Conservation (phyloP, 2,888 invertebrate genomes). For the Orchestes rusci region DNA sequence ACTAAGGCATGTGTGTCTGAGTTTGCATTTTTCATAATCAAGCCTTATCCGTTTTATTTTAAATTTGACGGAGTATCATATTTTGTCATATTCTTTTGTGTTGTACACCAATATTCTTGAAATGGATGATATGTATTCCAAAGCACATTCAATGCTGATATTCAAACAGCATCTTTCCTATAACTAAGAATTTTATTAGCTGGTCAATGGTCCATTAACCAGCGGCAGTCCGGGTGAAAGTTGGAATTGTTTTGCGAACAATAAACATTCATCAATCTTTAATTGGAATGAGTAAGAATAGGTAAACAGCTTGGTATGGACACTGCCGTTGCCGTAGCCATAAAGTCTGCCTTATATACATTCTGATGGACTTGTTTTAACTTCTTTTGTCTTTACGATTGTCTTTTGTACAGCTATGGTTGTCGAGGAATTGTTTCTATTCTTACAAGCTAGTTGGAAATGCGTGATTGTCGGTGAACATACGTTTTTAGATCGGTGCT, state of each 20-base stretch:
- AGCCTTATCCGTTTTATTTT: no score
- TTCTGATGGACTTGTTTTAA: slow-evolving; percentile 40
- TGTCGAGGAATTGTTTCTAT: slow-evolving; percentile 26
- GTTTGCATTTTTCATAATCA: no score
- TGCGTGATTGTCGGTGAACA: slow-evolving; percentile 8
- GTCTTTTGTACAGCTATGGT: slow-evolving; percentile 32
- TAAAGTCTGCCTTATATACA: slow-evolving; percentile 42
- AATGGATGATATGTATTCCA: no score
- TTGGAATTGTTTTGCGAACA: slow-evolving; percentile 42
- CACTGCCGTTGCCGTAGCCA: slow-evolving; percentile 35
- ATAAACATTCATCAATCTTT: slow-evolving; percentile 45
- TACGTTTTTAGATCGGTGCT: no score
- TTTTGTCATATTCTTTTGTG: no score
- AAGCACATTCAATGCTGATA: no score
- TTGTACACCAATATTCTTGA: no score
- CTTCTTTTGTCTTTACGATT: slow-evolving; percentile 42
- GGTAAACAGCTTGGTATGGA: slow-evolving; percentile 41
- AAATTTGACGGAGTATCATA: no score
- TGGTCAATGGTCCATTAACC: slow-evolving; percentile 18
- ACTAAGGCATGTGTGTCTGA: no score
- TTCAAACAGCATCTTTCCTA: no score
- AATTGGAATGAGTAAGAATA: slow-evolving; percentile 46
- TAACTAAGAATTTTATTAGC: slow-evolving; percentile 11
- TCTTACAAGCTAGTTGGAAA: slow-evolving; percentile 21
- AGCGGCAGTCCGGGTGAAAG: slow-evolving; percentile 37